Evolutionary conservation across 2,888 invertebrate genomes (phyloP), one percentile per base, ranked within the genome.

Genomic region (Heliconius erato): DNA sequence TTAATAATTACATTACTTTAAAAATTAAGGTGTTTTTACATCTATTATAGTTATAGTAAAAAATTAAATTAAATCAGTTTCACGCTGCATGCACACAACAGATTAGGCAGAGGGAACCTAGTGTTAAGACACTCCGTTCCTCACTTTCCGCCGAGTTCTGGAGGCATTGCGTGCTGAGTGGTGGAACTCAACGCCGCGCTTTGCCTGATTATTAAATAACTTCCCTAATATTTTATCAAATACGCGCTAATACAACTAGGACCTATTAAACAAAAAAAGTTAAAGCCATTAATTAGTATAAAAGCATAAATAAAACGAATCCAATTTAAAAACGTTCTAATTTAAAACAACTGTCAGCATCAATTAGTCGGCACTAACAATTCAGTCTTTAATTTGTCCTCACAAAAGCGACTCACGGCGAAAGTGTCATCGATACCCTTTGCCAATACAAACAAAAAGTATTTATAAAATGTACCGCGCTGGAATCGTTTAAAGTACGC

Each of bases 391-490:
- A 63, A 76, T 76, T 63, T 11, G 76, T 35, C 35, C 76, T 63
- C 35, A 59, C 63, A 63, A 63, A 76, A 35, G 72, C 76, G 16
- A n/a, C n/a, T 35, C 35, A 35, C 59, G 40, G 63, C 67, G 65
- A 78, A 78, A 67, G 78, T 67, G 40, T 68, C 49, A 78, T 78
- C 40, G 35, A 44, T 77, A 63, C 63, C 68, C 28, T 7, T 80
- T 81, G 77, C 69, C 77, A 81, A 78, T 72, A 59, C 65, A 65
- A 79, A 78, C 77, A 78, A 67, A 69, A 72, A 71, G 59, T 35
- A 69, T 68, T 77, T 74, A 79, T 71, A 81, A 76, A 79, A 69
- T 40, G 59, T 65, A 69, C 44, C 40, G 63, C 26, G 9, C 71
- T 49, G 69, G 79, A 74, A 65, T 65, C 74, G 26, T 40, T 35